Evolutionary conservation across 2,113 vertebrate species (phyloP).

Genomic region (Zosterops japonicus): DNA sequence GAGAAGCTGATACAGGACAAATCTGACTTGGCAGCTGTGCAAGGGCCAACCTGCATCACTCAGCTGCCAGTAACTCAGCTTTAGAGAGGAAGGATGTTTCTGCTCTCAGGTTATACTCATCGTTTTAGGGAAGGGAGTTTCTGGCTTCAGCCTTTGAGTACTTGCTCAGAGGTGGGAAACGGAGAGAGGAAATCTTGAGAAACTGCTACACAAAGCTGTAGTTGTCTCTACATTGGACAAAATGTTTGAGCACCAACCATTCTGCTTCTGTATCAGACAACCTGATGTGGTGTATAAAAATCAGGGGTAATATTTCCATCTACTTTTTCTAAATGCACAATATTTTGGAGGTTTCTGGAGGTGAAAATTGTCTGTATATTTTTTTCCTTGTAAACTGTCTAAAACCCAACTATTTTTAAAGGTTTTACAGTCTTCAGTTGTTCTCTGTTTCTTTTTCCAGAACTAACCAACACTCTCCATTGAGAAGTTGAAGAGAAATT

Average conservation of each 20-base stretch:
- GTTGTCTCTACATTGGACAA: not conserved
- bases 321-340: not conserved
- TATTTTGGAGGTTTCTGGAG: not conserved
- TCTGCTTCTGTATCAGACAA: not conserved
- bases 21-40: not conserved
- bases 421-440: not conserved
- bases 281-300: not conserved
- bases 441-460: not conserved
- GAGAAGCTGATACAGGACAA: not conserved
- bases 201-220: not conserved
- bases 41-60: not conserved
- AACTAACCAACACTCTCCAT: not conserved
- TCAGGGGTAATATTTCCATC: not conserved
- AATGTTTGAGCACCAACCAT: not conserved
- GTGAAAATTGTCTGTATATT: accelerated
- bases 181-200: not conserved
- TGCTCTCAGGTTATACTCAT: not conserved
- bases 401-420: not conserved
- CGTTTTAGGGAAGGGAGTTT: not conserved
- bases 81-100: not conserved
- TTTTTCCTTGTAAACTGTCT: not conserved
- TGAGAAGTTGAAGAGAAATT: not conserved
- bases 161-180: accelerated
- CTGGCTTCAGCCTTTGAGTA: not conserved
- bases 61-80: not conserved